Base-by-base conservation (phyloP, 1,140 invertebrate genomes). In the Drosophila sp. region DNA sequence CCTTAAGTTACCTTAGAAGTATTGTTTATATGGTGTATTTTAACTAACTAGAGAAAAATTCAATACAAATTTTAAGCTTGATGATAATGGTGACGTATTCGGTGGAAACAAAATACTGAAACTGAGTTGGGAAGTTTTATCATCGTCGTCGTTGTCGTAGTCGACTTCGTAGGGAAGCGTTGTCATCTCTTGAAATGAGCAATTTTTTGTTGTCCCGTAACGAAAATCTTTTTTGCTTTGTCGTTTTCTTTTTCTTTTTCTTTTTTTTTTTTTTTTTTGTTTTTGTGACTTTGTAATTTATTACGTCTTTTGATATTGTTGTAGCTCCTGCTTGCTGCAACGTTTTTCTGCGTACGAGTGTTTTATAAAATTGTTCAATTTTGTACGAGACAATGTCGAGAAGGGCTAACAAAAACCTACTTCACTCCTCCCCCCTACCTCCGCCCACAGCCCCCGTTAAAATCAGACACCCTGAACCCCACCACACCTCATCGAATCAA, bases 271-370 rank as follows among this genome's bases (percentile, higher is more conserved):
- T 35, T 40, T 41, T 23, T 61, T 25, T 50, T 44, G 68, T 79
- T 70, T 66, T 66, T 50, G 54, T 35, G 70, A 71, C 58, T 86
- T 85, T 79, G 75, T 87, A 79, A 87, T 86, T 87, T 86, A 87
- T 86, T 83, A 78, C 79, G 70, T 76, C 58, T 72, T 81, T 81
- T 67, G 71, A 40, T 62, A 35, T 57, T 55, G 17, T 35, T 66
- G 35, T 54, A 30, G 30, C 30, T 33, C 27, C 6, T 47, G 60
- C 29, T 41, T 47, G 6, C 23, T 27, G 44, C 11, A 50, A 50
- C 25, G 44, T 50, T 63, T 56, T 55, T 65, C 55, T 79, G 41
- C 64, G 72, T 71, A 57, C 60, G 66, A 64, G 65, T 81, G 55
- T 75, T 66, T 63, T 67, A 73, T 79, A 78, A 79, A 74, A 78